Base-by-base conservation (phyloP, 2,888 invertebrate species). In the Proisotoma minuta region DNA sequence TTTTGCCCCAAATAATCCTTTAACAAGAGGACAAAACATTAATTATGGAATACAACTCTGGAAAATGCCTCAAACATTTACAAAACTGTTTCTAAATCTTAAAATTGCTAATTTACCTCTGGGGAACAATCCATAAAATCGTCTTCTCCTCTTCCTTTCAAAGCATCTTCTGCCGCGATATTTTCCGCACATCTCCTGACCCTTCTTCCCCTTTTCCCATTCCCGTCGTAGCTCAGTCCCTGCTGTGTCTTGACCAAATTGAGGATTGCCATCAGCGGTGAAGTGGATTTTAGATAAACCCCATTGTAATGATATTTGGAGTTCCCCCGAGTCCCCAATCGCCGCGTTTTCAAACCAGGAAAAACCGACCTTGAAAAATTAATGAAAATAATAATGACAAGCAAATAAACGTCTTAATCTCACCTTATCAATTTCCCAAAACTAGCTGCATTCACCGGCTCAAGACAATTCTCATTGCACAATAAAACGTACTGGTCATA, bases 401-500 rank as follows among this genome's bases (percentile, higher is more conserved):
- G 15, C 15, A 15, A 8, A 34, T 34, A 34, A 15, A 34, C 8
- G 15, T 34, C 15, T 34, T 34, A 15, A 34, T 34, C 54, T 18
- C 22, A 56, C n/a, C 56, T 10, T 23, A 56, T 56, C 22, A 56
- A 20, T 22, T 56, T 56, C 4, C 56, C 56, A n/a, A 56, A 56
- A 4, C 43, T 43, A 15, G 56, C 56, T 8, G 56, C 56, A 43
- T 56, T 56, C 15, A 56, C 40, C 2, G 56, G 56, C 15, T 56
- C 56, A 15, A 56, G 24, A 51, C 57, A 57, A 34, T 63, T 60
- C 2, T 57, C 34, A 34, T 43, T 57, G 40, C 63, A 64, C n/a
- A 60, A 53, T 3, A 53, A 26, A 3, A 65, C 60, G 24, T 65
- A 65, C 40, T 65, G 65, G 24, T 65, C 65, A 27, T 65, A 65